These are phyloP conservation scores for Argopecten irradians DNA, from an alignment of 1,140 invertebrate genomes.

Conservation along the genomic window DNA sequence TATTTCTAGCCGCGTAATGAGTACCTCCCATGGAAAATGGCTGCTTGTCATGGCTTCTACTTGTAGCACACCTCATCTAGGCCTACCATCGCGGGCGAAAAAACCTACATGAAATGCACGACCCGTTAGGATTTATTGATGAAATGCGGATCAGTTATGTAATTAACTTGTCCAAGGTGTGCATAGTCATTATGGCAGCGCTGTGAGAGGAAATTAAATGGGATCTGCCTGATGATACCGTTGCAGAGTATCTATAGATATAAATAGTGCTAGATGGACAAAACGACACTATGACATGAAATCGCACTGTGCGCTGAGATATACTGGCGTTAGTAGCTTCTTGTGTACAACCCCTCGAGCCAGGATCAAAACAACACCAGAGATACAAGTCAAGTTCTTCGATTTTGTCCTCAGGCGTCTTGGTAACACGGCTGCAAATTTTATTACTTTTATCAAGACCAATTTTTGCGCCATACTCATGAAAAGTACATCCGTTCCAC, in stretches of 20 bases:
- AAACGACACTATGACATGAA: not conserved
- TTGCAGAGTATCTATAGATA: not conserved
- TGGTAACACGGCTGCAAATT: not conserved
- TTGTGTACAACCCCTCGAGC: not conserved
- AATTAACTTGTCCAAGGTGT: conserved; percentile 1
- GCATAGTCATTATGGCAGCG: not conserved
- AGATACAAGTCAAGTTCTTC: not conserved
- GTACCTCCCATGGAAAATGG: not conserved
- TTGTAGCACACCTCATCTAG: not conserved
- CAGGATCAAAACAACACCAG: not conserved
- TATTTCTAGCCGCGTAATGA: conserved; percentile 1
- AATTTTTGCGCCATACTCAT: not conserved
- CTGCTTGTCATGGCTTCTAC: not conserved
- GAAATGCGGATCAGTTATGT: conserved; percentile 16
- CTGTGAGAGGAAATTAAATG: not conserved
- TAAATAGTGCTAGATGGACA: not conserved
- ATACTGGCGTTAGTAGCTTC: not conserved
- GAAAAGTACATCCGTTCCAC: not conserved
- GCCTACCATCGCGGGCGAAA: not conserved
- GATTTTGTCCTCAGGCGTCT: not conserved
- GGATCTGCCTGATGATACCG: not conserved
- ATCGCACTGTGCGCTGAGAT: not conserved
- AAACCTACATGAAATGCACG: not conserved
- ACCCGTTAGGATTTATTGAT: conserved; percentile 10
- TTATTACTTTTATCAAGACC: not conserved